Percentiles rank a stretch among this genome's conserved stretches.
phyloP scores from a whole-genome alignment of 1,140 invertebrate species.

The Periplaneta americana region DNA sequence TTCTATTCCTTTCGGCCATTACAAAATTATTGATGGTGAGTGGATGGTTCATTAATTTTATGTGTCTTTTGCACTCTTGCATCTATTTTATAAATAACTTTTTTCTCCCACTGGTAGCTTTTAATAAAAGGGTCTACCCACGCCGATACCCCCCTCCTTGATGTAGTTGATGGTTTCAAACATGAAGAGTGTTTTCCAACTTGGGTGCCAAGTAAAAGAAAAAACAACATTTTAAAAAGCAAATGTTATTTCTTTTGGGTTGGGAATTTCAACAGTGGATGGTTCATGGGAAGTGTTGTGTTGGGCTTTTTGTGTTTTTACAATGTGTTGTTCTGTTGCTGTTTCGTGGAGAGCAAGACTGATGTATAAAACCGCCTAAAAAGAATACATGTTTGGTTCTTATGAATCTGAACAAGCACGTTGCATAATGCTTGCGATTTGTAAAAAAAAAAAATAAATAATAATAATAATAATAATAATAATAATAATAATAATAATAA shows the following conservation, averaged over 20 bases:
- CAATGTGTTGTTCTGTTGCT: not conserved
- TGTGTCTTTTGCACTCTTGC: not conserved
- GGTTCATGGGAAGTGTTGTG: not conserved
- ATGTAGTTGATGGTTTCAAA: not conserved
- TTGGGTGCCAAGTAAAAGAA: not conserved
- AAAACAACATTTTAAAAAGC: not conserved
- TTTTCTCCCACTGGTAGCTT: not conserved
- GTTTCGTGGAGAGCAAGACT: not conserved
- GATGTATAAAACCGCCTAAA: not conserved
- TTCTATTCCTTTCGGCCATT: not conserved
- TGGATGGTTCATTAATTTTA: not conserved
- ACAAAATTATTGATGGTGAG: not conserved
- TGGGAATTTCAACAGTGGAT: not conserved
- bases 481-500: too few species aligned
- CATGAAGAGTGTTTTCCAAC: not conserved
- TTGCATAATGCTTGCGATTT: too few species aligned
- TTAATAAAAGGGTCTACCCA: not conserved
- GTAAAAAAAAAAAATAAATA: too few species aligned
- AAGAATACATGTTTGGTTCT: too few species aligned
- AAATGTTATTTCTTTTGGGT: not conserved
- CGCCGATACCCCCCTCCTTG: not conserved
- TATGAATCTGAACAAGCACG: too few species aligned
- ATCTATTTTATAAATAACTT: not conserved
- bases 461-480: too few species aligned
- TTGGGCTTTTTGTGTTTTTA: not conserved